These are phyloP conservation scores for Morpho deidamia DNA, from an alignment of 2,888 invertebrate genomes.

Conservation along the genomic window DNA sequence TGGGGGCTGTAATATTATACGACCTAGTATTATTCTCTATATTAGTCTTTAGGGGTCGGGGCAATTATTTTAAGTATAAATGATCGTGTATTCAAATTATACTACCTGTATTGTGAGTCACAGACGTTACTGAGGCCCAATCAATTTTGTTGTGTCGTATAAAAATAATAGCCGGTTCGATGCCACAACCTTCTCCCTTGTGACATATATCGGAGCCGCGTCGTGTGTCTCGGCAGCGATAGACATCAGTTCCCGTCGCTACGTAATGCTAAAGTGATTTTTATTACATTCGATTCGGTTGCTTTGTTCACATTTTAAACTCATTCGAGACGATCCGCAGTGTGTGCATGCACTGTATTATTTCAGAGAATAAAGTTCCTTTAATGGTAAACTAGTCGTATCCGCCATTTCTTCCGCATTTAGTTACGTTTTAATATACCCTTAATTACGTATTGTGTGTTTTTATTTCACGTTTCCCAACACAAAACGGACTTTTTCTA, in stretches of 20 bases:
- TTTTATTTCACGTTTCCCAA: too few relatives aligned
- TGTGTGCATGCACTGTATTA: not conserved
- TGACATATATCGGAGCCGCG: constrained; percentile 67
- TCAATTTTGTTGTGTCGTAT: constrained; percentile 69
- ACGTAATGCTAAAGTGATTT: constrained; percentile 73
- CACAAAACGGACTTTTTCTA: too few relatives aligned
- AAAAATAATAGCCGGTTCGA: constrained; percentile 69
- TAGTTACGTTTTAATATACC: too few relatives aligned
- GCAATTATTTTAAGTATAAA: constrained; percentile 2
- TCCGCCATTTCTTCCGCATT: not conserved
- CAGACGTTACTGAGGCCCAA: constrained; percentile 30
- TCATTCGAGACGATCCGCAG: constrained; percentile 31
- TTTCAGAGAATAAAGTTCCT: not conserved
- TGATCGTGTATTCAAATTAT: constrained; percentile 24
- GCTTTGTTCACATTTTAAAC: constrained; percentile 66
- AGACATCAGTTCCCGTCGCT: constrained; percentile 71
- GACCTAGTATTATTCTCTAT: not conserved
- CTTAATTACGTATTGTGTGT: too few relatives aligned
- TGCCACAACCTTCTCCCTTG: constrained; percentile 57
- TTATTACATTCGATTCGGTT: constrained; percentile 75
- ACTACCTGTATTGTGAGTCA: constrained; percentile 19
- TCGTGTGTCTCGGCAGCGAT: constrained; percentile 70
- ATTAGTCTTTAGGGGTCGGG: not conserved
- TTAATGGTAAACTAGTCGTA: not conserved
- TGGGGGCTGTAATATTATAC: not conserved